These are phyloP conservation scores for Psittacula derbiana DNA, from an alignment of 2,797 vertebrate genomes.

Conservation along the genomic window DNA sequence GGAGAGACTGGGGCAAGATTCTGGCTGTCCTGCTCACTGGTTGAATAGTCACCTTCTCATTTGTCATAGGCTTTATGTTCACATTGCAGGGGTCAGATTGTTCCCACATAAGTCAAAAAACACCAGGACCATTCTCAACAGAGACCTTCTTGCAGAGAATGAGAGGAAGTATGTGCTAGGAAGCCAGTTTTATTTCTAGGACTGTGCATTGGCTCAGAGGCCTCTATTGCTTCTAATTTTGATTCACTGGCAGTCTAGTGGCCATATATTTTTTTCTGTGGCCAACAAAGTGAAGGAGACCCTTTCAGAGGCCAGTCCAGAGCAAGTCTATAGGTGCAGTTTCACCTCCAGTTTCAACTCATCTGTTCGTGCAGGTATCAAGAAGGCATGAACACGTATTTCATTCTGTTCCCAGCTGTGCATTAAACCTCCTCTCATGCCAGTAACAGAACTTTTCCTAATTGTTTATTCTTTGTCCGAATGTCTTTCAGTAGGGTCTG, in stretches of 20 bases:
- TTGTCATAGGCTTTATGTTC: neutral
- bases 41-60: neutral
- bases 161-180: neutral
- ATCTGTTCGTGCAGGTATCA: neutral
- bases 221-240: neutral
- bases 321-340: neutral
- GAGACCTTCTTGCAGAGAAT: neutral
- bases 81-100: neutral
- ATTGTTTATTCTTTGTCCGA: fast-evolving
- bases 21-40: neutral
- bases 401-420: neutral
- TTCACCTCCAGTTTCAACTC: neutral
- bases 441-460: neutral
- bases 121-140: neutral
- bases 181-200: neutral
- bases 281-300: neutral
- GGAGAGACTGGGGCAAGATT: neutral
- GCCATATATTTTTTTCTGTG: neutral
- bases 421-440: neutral
- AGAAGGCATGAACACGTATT: fast-evolving
- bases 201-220: neutral
- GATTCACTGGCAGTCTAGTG: neutral
- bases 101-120: neutral
- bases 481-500: neutral
- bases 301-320: neutral